Evolutionary conservation across 2,888 invertebrate genomes (phyloP), one percentile per base, ranked within the genome.

Genomic region (Archips crataeganus): DNA sequence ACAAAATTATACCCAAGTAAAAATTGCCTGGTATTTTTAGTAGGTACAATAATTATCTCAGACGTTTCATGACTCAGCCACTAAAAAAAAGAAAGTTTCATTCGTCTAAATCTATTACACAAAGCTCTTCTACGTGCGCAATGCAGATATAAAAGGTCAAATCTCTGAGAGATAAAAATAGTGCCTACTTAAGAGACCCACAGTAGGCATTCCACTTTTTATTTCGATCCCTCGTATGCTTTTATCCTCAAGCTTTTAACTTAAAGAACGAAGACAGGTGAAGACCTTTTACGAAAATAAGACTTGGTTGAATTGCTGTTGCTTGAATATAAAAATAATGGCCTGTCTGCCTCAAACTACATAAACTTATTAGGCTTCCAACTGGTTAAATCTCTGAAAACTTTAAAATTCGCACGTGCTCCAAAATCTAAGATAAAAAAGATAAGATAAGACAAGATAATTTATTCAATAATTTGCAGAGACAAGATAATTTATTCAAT

Each of bases 151-250:
- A 71, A 71, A 71, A 61, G 32, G 61, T 32, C 54, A 67, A 67
- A 67, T 67, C 62, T 62, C 61, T 11, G 67, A 62, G 45, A 66
- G 34, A 67, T 66, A 66, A 67, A 62, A 72, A 67, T 72, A 67
- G 61, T 71, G 66, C 51, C 66, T 61, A 61, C 51, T 71, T 66
- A 71, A 36, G 15, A 60, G 45, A 45, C 42, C 54, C 61, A 45
- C 61, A 66, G 62, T 23, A 62, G 62, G 57, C 62, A 67, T 62
- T 68, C 49, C 47, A 57, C 67, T 62, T 68, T 72, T 68, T 62
- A 72, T 72, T 68, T 49, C 67, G 47, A 57, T 63, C 67, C 54
- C 62, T 63, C 57, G 47, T 63, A 67, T 67, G 66, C 62, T 72
- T 57, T 67, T 67, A 57, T 57, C 62, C 23, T 61, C 54, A 67